phyloP scores from a whole-genome alignment of 2,797 vertebrate species.

The Picus viridis region DNA sequence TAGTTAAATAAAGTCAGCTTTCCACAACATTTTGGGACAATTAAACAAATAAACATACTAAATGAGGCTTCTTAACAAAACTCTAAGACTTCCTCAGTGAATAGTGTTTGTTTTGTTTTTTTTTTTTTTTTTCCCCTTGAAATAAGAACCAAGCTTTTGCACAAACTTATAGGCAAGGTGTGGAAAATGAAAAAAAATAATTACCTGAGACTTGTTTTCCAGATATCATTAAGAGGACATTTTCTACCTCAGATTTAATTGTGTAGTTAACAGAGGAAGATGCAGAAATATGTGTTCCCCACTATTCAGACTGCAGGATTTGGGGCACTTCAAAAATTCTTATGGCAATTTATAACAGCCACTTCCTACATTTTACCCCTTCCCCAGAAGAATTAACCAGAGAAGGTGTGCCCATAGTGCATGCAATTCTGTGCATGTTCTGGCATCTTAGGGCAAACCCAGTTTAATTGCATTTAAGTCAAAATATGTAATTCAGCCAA shows the following conservation, averaged over 20 bases:
- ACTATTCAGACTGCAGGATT: neutral
- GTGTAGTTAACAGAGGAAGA: neutral
- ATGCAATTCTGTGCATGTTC: neutral
- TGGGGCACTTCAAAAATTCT: neutral
- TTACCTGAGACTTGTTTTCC: neutral
- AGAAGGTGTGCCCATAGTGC: rapidly evolving
- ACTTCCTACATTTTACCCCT: neutral
- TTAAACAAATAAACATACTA: neutral
- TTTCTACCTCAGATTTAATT: neutral
- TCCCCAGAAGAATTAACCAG: neutral
- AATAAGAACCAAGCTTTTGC: neutral
- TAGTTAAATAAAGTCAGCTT: neutral
- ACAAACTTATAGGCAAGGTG: neutral
- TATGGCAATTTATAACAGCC: neutral
- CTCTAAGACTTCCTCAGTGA: neutral
- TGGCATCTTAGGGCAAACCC: neutral
- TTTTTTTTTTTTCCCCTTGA: no score
- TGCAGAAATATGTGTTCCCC: neutral
- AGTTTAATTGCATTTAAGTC: neutral
- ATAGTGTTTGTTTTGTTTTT: neutral
- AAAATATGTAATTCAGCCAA: neutral
- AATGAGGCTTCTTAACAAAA: neutral
- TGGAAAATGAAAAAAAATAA: neutral
- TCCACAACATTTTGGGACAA: neutral
- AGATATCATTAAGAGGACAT: neutral